Evolutionary conservation across 2,888 invertebrate species (phyloP), one percentile per base, ranked within the genome.

Genomic region (Petrophora chlorosata): DNA sequence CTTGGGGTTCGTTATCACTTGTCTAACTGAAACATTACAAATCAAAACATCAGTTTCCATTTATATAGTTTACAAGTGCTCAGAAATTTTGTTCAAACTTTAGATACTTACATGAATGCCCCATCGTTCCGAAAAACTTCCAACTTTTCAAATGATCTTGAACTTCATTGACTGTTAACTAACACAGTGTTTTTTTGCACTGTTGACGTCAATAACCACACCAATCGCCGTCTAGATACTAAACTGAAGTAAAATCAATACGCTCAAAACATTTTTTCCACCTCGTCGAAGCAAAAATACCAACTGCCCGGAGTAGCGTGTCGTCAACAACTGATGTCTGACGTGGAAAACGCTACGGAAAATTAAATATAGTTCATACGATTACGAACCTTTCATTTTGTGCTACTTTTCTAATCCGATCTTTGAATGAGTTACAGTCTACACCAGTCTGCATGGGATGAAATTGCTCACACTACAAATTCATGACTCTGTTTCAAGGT

Each of bases 261-360:
- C 65, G 64, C 73, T 67, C 67, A 62, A 58, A 70, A 70, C 65
- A 60, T 64, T 70, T 73, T 69, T 43, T 46, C 42, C 57, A 59
- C 60, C 36, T 66, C 68, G 69, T 64, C 70, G 63, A 65, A 67
- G 69, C 74, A 73, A 79, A 78, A 78, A 81, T 73, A 75, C 67
- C 82, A 79, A 74, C 82, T 76, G 68, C 68, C 73, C 78, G 64
- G 78, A 85, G 77, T 81, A 81, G 79, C 81, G 83, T 73, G 73
- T 74, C 77, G 76, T 74, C 70, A 69, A 79, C 84, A 77, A 88
- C 89, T 88, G 85, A 81, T 70, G 57, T 65, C 76, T 83, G 81
- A 85, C 86, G 86, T 82, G 65, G 61, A 59, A 68, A 73, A 73
- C 72, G 73, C 76, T 73, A 72, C 73, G 71, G 68, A 77, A 83